Percentiles rank a stretch among this genome's conserved stretches.
Conservation (phyloP, 2,113 vertebrate species). For the Notothenia coriiceps region DNA sequence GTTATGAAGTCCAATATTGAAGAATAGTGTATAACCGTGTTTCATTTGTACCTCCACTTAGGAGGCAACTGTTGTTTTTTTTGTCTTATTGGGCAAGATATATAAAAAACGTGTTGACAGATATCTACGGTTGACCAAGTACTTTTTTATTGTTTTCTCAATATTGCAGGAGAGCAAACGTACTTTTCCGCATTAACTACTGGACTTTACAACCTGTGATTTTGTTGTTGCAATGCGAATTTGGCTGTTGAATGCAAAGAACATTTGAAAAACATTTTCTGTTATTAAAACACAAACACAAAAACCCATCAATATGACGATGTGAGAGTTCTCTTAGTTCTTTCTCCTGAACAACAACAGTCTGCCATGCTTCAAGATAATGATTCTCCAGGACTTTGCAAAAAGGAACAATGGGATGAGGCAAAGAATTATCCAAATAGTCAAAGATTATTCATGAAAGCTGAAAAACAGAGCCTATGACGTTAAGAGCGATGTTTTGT, state of each 20-base stretch:
- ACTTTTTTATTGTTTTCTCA: neutral
- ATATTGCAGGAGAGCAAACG: neutral
- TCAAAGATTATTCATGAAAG: neutral
- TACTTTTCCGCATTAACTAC: neutral
- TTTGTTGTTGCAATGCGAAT: neutral
- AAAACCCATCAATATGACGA: neutral
- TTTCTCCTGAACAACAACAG: neutral
- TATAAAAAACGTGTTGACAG: neutral
- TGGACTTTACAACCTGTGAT: neutral
- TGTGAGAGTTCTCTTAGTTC: neutral
- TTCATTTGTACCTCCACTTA: neutral
- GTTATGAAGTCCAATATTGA: neutral
- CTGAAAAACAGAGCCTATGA: neutral
- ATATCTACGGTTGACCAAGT: neutral
- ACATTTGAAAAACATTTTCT: neutral
- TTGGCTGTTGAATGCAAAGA: neutral
- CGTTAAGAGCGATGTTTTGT: neutral
- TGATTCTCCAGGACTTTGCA: neutral
- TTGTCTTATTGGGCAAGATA: neutral
- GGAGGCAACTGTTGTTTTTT: neutral
- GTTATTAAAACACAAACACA: neutral
- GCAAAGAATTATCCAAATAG: neutral
- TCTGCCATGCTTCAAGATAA: slow-evolving; percentile 25
- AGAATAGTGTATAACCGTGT: neutral
- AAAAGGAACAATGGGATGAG: neutral